Evolutionary conservation across 2,113 vertebrate species (phyloP).

Genomic region (Hystrix brachyura): DNA sequence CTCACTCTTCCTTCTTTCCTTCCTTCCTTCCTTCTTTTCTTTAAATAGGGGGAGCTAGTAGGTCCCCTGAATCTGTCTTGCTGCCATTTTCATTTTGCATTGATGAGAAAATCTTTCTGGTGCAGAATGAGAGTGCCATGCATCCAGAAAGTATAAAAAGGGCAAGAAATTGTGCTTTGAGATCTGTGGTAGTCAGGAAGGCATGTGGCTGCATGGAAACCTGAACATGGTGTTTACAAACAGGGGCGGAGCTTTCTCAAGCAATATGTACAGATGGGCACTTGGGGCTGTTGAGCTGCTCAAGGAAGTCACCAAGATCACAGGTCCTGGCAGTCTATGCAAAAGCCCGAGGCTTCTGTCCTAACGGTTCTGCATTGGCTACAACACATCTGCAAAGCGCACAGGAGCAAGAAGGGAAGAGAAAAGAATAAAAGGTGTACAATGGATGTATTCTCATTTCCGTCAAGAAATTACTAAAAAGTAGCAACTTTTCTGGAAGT

Average conservation of each 20-base stretch:
- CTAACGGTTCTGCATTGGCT: too few relatives aligned
- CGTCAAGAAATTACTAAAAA: not conserved
- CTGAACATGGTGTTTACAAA: not conserved
- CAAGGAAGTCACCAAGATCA: not conserved
- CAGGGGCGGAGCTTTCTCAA: not conserved
- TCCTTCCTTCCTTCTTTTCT: too few relatives aligned
- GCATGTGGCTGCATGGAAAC: not conserved
- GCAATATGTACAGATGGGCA: not conserved
- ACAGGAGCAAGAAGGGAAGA: not conserved
- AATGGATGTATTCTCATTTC: not conserved
- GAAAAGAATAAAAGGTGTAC: not conserved
- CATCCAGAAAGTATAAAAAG: not conserved
- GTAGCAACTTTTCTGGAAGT: not conserved
- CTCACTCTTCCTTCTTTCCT: fast-evolving
- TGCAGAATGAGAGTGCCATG: too few relatives aligned
- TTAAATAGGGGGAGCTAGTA: not conserved
- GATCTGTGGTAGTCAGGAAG: not conserved
- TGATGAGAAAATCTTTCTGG: not conserved
- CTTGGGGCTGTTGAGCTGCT: not conserved
- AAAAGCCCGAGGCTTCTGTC: not conserved
- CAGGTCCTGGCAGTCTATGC: not conserved
- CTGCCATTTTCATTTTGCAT: not conserved
- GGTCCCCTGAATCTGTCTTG: not conserved
- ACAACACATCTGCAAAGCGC: not conserved
- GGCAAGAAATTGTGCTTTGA: not conserved